Base-by-base conservation (phyloP, 2,113 vertebrate genomes). In the Paradoxurus hermaphroditus region DNA sequence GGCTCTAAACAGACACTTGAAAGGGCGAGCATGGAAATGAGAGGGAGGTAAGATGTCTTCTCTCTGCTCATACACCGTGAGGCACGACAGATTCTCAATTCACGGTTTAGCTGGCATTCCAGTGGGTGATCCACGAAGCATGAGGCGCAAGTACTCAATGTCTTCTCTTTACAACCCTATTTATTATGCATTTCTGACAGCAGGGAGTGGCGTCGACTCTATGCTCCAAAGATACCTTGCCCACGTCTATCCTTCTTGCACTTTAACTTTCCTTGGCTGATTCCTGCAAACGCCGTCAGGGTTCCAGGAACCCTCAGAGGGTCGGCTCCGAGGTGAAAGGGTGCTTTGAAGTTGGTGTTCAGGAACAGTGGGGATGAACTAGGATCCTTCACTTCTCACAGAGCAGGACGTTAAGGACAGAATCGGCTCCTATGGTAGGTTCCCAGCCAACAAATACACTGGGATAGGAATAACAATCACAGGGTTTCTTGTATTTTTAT, bases 401-500 rank as follows among this genome's bases (percentile, higher is more conserved):
- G 51, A 83, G 73, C 29, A 79, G 14, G 36, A 53, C 59, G 13
- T 31, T 75, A 62, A 78, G 53, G 75, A 63, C 29, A 95, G 65
- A 56, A 91, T 27, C 6, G 31, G 15, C 13, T 94, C 59, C 3
- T 27, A 36, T 0, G 39, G 27, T 15, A 93, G 53, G 46, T 79
- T 11, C 4, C 9, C 12, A 78, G 53, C 53, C 92, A 95, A 96
- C 91, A 81, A 91, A 91, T 79, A 65, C 23, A 65, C 7, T 81
- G 72, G 65, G 70, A 34, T 56, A n/a, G 59, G 68, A 90, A 83
- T 68, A 44, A 75, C 62, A 62, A 90, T 92, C 73, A 72, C 86
- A 89, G 77, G 46, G 12, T 13, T 91, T 67, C 62, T 63, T 88
- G 36, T 68, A 90, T 75, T 96, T 95, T 97, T 94, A 96, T 84